A percentile compares a stretch with the other conserved stretches of the same genome.
These are phyloP conservation scores for Nettapus auritus DNA, from an alignment of 2,113 vertebrate species.

Conservation along the genomic window DNA sequence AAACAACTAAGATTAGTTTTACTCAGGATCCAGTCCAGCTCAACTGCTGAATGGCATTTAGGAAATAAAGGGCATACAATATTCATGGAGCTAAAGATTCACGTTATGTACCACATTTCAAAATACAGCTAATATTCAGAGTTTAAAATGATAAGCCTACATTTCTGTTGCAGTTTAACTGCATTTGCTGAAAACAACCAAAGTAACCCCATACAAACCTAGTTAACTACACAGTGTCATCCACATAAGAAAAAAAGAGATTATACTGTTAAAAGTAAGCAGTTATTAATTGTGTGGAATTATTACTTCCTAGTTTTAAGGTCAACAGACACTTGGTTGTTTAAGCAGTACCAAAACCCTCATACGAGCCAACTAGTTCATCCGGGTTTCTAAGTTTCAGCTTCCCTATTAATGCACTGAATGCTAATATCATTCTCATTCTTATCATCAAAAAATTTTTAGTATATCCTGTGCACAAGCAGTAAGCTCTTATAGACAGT, in stretches of 20 bases:
- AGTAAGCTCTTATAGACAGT: neutral
- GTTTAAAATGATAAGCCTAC: neutral
- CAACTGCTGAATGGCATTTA: neutral
- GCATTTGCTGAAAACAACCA: neutral
- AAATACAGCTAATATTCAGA: neutral
- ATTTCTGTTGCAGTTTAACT: neutral
- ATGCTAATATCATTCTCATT: neutral
- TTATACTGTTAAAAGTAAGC: neutral
- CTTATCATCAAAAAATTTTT: neutral
- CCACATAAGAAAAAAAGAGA: neutral
- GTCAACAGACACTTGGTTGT: neutral
- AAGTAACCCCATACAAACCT: neutral
- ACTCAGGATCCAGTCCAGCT: neutral
- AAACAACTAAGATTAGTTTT: neutral
- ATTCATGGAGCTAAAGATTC: neutral
- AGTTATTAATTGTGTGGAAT: no score
- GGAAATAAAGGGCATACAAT: neutral
- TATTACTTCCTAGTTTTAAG: no score
- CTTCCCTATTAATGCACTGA: neutral
- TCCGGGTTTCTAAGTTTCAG: neutral
- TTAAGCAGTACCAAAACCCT: neutral
- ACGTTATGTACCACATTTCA: fast-evolving
- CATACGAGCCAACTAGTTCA: neutral
- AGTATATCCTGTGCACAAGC: neutral
- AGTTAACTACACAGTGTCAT: neutral